Base-by-base conservation (phyloP, 2,113 vertebrate genomes). In the Pelecanus crispus region DNA sequence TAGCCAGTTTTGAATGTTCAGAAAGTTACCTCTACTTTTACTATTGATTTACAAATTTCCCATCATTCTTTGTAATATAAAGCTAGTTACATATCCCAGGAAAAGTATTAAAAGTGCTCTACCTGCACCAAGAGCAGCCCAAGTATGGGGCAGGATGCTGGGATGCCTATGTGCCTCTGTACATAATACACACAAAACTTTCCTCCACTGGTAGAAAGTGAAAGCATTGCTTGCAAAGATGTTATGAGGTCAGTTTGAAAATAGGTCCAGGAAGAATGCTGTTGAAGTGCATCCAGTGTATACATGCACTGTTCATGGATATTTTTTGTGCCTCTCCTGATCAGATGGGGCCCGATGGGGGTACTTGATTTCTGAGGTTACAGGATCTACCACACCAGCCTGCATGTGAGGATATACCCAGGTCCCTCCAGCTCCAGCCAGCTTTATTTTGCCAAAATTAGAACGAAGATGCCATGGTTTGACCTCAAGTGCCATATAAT, bases 11-110 rank as follows among this genome's bases (percentile, higher is more conserved):
- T 53, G 9, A 61, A 47, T 31, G n/a, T 59, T 91, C 62, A 73
- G 80, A 86, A 84, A 80, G 31, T 45, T 94, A 80, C 25, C 24
- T 93, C 34, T 70, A 14, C 31, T 66, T 93, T 88, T 80, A 73
- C 5, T 90, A 80, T 47, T 81, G 56, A 71, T 90, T 90, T 44
- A 49, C n/a, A 67, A 75, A 44, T 47, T 18, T 56, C 14, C 18
- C 36, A 50, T 83, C n/a, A 56, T 88, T 88, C 49, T 58, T 70
- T 79, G 19, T 20, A 61, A 20, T 20, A 65, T 49, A 58, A 53
- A 91, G 29, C 19, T n/a, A 89, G 28, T 38, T 66, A 21, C 7
- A 20, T 22, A 53, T 38, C 4, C 1, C 42, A 75, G n/a, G 34
- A 75, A 71, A 90, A 20, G 6, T 67, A 55, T 38, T 36, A 24